These are phyloP conservation scores for Galerucella nymphaeae DNA, from an alignment of 2,888 invertebrate species.

Conservation along the genomic window DNA sequence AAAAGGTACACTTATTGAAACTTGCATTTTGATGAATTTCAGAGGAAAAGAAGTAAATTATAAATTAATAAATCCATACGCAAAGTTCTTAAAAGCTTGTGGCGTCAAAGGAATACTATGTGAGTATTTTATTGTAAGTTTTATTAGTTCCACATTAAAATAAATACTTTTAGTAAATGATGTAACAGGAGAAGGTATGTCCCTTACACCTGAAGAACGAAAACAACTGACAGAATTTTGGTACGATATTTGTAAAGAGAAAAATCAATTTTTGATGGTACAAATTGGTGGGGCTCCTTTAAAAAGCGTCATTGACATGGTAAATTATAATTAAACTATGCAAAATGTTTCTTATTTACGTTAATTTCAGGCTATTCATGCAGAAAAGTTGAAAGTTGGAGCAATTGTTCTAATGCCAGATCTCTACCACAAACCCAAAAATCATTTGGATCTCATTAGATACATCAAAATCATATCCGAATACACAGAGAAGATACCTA, in stretches of 20 bases:
- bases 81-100: slow-evolving; percentile 71
- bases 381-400: slow-evolving; percentile 73
- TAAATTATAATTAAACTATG: slow-evolving; percentile 20
- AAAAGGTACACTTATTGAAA: neutral
- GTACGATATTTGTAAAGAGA: slow-evolving; percentile 68
- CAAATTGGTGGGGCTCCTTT: slow-evolving; percentile 79
- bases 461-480: slow-evolving; percentile 74
- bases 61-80: slow-evolving; percentile 66
- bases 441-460: slow-evolving; percentile 71
- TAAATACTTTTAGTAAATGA: slow-evolving; percentile 74
- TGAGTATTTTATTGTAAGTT: slow-evolving; percentile 32
- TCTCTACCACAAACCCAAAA: slow-evolving; percentile 78
- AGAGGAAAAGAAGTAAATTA: slow-evolving; percentile 54
- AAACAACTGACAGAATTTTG: slow-evolving; percentile 75
- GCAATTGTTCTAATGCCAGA: slow-evolving; percentile 83
- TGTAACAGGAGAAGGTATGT: slow-evolving; percentile 81
- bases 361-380: slow-evolving; percentile 70
- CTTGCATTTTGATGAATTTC: slow-evolving; percentile 28
- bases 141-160: neutral
- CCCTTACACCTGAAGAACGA: slow-evolving; percentile 74
- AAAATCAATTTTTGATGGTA: slow-evolving; percentile 73
- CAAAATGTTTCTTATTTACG: neutral
- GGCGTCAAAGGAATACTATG: slow-evolving; percentile 68
- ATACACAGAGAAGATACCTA: slow-evolving; percentile 70
- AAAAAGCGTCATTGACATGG: slow-evolving; percentile 74